Percentiles rank a stretch among this genome's conserved stretches.
Conservation (phyloP, 2,113 vertebrate genomes). For the Bambusicola thoracicus region DNA sequence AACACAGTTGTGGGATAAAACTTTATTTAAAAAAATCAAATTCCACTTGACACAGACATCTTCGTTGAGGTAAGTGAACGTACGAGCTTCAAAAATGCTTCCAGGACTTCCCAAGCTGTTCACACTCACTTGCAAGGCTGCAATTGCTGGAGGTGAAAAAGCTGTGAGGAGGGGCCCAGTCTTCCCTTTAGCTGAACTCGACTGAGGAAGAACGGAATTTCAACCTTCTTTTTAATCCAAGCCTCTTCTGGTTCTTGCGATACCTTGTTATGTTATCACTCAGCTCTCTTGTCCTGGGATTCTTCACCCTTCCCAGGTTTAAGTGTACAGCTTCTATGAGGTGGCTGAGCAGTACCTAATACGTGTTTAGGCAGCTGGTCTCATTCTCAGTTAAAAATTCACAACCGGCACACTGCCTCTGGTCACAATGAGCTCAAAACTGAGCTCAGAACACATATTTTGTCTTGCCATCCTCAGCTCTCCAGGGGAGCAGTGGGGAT, state of each 20-base stretch:
- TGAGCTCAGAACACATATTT: neutral
- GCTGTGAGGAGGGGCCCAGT: neutral
- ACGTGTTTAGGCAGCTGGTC: neutral
- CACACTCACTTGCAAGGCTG: constrained; percentile 1
- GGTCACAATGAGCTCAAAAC: neutral
- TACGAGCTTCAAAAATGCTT: constrained; percentile 49
- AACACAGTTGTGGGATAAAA: neutral
- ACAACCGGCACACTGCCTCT: neutral
- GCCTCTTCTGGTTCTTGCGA: neutral
- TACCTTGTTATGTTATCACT: neutral
- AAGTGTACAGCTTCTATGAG: neutral
- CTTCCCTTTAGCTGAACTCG: neutral
- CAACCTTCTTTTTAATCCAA: neutral
- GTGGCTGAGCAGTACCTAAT: constrained; percentile 24
- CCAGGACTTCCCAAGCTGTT: constrained; percentile 8
- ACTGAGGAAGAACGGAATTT: neutral
- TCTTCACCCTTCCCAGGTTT: neutral
- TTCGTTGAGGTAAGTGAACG: constrained; percentile 60
- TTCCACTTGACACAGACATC: constrained; percentile 30
- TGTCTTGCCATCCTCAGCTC: neutral
- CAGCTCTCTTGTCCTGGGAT: neutral
- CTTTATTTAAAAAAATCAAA: constrained; percentile 52
- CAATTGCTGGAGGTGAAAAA: neutral
- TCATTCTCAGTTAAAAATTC: neutral
- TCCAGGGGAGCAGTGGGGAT: neutral